Percentiles rank a stretch among this genome's conserved stretches.
These are phyloP conservation scores for Erpobdella octoculata DNA, from an alignment of 2,888 invertebrate genomes.

Conservation along the genomic window DNA sequence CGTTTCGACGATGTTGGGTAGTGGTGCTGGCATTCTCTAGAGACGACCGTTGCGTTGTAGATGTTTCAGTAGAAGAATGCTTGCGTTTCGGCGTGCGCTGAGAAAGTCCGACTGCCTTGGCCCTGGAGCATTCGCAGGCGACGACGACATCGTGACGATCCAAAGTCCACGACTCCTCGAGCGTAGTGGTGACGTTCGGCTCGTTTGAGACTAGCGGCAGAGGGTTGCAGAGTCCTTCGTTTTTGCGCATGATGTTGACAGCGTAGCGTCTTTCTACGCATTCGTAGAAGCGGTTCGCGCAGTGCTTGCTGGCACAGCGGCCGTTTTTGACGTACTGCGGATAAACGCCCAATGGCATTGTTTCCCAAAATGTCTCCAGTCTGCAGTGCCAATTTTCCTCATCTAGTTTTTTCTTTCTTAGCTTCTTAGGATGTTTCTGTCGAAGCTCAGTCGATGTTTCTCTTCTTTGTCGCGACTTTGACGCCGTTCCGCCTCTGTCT, in stretches of 20 bases:
- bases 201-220: background rate
- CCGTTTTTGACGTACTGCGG: constrained; percentile 29
- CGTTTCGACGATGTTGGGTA: too few relatives aligned
- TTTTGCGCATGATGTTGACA: constrained; percentile 22
- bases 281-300: constrained; percentile 25
- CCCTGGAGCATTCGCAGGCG: constrained; percentile 30
- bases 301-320: constrained; percentile 24
- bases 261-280: constrained; percentile 25
- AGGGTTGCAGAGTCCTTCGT: constrained; percentile 21
- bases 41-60: too few relatives aligned
- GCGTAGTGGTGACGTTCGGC: background rate
- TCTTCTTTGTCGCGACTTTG: background rate
- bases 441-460: background rate
- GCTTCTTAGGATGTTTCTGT: too few relatives aligned
- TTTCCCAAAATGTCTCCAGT: constrained; percentile 23
- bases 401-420: background rate
- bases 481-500: background rate
- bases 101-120: constrained; percentile 5
- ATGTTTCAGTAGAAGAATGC: background rate
- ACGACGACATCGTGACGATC: constrained; percentile 24
- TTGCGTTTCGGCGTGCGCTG: background rate
- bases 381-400: constrained; percentile 26
- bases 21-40: too few relatives aligned
- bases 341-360: constrained; percentile 11
- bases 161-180: constrained; percentile 28